phyloP scores from a whole-genome alignment of 2,113 vertebrate genomes.

The Cygnus atratus region DNA sequence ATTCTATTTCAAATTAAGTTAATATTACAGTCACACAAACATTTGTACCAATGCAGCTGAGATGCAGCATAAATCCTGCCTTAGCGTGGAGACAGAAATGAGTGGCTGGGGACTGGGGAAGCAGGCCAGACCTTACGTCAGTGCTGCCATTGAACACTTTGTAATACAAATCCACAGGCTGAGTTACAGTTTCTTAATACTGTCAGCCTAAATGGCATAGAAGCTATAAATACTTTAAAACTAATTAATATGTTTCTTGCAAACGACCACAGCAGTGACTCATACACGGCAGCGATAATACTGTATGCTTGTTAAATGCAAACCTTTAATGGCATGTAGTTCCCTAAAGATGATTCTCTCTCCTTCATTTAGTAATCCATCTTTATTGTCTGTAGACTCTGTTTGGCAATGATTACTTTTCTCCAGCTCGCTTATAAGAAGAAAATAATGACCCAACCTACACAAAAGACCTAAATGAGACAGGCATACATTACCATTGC shows the following conservation, averaged over 20 bases:
- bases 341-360: neutral
- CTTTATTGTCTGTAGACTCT: neutral
- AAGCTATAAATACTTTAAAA: neutral
- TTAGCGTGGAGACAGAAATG: neutral
- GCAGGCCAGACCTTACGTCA: neutral
- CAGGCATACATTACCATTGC: neutral
- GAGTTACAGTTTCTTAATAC: neutral
- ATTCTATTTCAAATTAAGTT: neutral
- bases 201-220: neutral
- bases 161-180: neutral
- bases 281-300: neutral
- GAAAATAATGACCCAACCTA: neutral
- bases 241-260: neutral
- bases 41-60: neutral
- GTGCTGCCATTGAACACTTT: neutral
- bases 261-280: neutral
- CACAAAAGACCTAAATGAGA: neutral
- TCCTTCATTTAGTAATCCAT: neutral
- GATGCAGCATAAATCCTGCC: neutral
- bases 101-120: neutral
- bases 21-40: neutral
- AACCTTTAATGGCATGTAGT: neutral
- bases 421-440: neutral
- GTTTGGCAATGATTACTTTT: neutral
- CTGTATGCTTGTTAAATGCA: neutral